phyloP scores from a whole-genome alignment of 2,797 vertebrate genomes.

The Rhinoraja longicauda region DNA sequence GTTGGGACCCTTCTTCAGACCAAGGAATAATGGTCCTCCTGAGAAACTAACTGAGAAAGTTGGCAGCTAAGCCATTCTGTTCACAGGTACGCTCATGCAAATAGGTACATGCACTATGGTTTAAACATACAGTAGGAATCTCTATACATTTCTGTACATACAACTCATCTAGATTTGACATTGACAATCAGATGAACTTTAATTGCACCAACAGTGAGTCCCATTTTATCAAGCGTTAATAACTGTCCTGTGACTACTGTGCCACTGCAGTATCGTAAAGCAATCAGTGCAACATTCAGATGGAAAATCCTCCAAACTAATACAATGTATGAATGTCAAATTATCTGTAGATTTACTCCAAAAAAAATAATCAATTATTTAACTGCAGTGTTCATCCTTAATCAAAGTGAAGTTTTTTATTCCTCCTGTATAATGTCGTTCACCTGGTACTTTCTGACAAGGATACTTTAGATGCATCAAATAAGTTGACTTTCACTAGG shows the following conservation, averaged over 20 bases:
- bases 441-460: background rate
- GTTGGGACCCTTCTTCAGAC: too few species aligned
- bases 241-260: background rate
- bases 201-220: background rate
- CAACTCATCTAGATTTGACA: background rate
- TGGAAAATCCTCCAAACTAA: background rate
- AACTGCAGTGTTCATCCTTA: too few species aligned
- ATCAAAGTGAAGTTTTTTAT: background rate
- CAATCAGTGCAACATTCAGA: background rate
- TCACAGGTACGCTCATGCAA: background rate
- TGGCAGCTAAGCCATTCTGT: background rate
- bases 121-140: too few species aligned
- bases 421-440: background rate
- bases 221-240: background rate
- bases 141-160: background rate
- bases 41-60: background rate
- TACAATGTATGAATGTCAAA: background rate
- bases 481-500: background rate
- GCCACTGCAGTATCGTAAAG: background rate
- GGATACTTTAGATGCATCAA: background rate
- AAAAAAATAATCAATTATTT: background rate
- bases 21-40: too few species aligned
- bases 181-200: background rate
- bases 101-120: background rate
- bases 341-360: background rate